Evolutionary conservation across 2,113 vertebrate genomes (phyloP), one percentile per base, ranked within the genome.

Genomic region (Helogale parvula): DNA sequence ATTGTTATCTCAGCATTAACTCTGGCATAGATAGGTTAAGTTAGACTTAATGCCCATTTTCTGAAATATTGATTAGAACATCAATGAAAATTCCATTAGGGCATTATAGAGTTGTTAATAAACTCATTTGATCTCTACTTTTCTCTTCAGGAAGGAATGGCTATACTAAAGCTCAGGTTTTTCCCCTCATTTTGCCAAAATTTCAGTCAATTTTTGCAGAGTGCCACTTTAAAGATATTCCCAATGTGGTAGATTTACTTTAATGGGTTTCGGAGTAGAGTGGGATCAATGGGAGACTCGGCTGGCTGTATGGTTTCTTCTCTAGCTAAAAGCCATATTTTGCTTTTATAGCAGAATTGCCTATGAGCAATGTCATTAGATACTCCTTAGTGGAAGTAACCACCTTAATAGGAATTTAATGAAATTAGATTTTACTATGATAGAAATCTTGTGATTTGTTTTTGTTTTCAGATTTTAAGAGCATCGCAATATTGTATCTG

Each of bases 61-160:
- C 17, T 93, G 83, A 96, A 69, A 47, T 63, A 65, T 60, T 83
- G 72, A 80, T 95, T 74, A 80, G 21, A 14, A 47, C 76, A 65
- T 86, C 68, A 96, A 57, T 92, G 71, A 89, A 92, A 90, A 94
- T 92, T 91, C n/a, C 50, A 82, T 93, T 82, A 82, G 41, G 4
- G 12, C 11, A 38, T 57, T 50, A 82, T 60, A 47, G 94, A 90
- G 41, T 60, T 88, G 38, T 35, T 88, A 57, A 74, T 71, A 96
- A 96, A 92, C 31, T 81, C 27, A 69, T 54, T 63, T 38, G 14
- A 85, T 94, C 31, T 5, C 19, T 5, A 47, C 86, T 89, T 96
- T 38, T 4, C 19, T 6, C 19, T 2, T 69, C 50, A 76, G 66
- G 47, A 92, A 96, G n/a, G 17, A 96, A 63, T 65, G 27, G 33